Evolutionary conservation across 2,888 invertebrate genomes (phyloP).

Genomic region (Plebejus melissa): DNA sequence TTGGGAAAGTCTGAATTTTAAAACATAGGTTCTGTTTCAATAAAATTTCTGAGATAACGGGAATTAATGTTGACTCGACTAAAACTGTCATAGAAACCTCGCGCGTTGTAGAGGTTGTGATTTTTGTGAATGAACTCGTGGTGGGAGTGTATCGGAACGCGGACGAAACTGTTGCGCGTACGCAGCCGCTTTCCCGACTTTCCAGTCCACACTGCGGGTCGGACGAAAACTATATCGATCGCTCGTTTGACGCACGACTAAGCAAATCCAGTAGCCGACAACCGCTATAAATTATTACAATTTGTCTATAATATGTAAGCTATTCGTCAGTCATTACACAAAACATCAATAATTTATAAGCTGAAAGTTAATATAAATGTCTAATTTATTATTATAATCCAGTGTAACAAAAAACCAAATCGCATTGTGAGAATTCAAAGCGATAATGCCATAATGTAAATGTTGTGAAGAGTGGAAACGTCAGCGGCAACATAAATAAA

Average conservation of each 20-base stretch:
- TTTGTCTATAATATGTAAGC: conserved; percentile 1
- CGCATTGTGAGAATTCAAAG: conserved; percentile 20
- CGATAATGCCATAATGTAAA: conserved; percentile 28
- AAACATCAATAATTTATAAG: conserved; percentile 3
- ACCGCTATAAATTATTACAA: neutral
- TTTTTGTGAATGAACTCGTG: conserved; percentile 53
- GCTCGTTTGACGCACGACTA: conserved; percentile 29
- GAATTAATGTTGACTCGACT: neutral
- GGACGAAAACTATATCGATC: conserved; percentile 34
- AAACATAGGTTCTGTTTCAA: neutral
- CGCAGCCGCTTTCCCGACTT: conserved; percentile 66
- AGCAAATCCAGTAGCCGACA: conserved; percentile 2
- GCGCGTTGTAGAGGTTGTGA: conserved; percentile 9
- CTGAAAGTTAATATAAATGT: neutral
- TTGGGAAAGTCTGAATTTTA: no score
- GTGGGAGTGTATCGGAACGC: conserved; percentile 59
- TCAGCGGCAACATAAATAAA: conserved; percentile 35
- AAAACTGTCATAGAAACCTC: conserved; percentile 7
- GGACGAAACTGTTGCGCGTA: conserved; percentile 53
- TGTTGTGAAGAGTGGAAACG: conserved; percentile 30
- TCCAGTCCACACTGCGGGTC: conserved; percentile 52
- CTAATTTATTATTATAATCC: conserved; percentile 8
- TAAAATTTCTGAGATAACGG: neutral
- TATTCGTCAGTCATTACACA: neutral
- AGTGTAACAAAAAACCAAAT: conserved; percentile 11